Evolutionary conservation across 64 coral and sea anemone species (phyloP), one percentile per base, ranked within the genome.

Genomic region (Pachyseris speciosa): DNA sequence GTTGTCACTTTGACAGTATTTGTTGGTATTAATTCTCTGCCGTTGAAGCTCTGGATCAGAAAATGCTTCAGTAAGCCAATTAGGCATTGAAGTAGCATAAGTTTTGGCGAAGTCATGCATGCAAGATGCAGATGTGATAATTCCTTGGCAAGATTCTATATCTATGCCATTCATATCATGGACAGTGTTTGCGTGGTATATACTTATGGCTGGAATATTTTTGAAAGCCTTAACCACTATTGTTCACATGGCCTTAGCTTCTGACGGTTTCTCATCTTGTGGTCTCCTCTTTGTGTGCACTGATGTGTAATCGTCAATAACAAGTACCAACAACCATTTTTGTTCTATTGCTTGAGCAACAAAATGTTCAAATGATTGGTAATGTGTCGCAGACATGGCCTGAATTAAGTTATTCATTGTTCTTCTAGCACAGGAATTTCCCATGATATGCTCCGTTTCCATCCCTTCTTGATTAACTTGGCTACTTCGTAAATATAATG

Each of bases 291-390:
- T 80, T 67, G 74, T 59, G 48, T 91, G 61, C 27, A 91, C 61
- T 1, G 89, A 27, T 29, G 89, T 91, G 25, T 91, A 91, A 29
- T 91, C 79, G 73, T 91, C 89, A 52, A 91, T 71, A 17, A 91
- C 68, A 22, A 91, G 64, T 22, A 91, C 60, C 34, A 91, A 40
- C 50, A 64, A 61, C 88, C 88, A 91, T 32, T 71, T 27, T 33
- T 91, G 61, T 32, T 24, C n/a, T 20, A 91, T 91, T 28, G 75
- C 88, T 83, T 91, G 34, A 64, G 36, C 34, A 33, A 91, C 28
- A 80, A 91, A 42, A 8, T 78, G 16, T 24, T 91, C 22, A 51
- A 91, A 37, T 12, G n/a, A 27, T 31, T 34, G n/a, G 30, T 44
- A 26, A 32, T 44, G 20, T 22, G 29, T 22, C 30, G n/a, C 20